Evolutionary conservation across 2,888 invertebrate species (phyloP).

Genomic region (Anticlea derivata): DNA sequence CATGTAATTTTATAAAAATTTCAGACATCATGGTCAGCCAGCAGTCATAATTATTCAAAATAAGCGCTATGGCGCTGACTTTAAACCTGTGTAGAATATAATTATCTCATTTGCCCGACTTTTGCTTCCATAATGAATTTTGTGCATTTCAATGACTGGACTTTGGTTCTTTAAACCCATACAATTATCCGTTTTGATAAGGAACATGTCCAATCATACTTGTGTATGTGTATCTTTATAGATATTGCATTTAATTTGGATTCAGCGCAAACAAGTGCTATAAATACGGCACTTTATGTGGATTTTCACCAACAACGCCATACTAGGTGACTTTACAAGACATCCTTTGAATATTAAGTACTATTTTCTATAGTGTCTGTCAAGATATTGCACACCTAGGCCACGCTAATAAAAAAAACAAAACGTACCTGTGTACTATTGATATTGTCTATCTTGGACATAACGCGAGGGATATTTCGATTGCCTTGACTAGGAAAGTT

Average conservation of each 20-base stretch:
- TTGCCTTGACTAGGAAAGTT: no score
- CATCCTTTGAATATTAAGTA: slow-evolving; percentile 4
- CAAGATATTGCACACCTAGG: no score
- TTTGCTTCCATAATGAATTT: slow-evolving; percentile 31
- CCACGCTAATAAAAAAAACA: no score
- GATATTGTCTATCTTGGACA: no score
- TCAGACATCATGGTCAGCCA: slow-evolving; percentile 35
- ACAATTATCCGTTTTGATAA: slow-evolving; percentile 18
- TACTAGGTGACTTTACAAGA: neutral
- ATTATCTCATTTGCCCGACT: slow-evolving; percentile 25
- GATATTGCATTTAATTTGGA: neutral
- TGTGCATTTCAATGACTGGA: slow-evolving; percentile 29
- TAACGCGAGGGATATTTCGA: no score
- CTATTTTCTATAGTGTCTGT: neutral
- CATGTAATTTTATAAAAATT: slow-evolving; percentile 37
- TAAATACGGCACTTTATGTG: neutral
- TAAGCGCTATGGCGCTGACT: slow-evolving; percentile 25
- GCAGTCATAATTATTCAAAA: slow-evolving; percentile 29
- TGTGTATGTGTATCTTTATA: neutral
- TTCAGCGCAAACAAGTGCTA: neutral
- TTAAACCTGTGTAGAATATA: slow-evolving; percentile 20
- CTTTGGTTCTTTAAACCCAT: slow-evolving; percentile 25
- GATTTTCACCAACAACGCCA: neutral
- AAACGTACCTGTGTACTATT: no score
- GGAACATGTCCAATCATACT: slow-evolving; percentile 7